Conservation (phyloP, 2,888 invertebrate species). For the Agriopis aurantiaria region DNA sequence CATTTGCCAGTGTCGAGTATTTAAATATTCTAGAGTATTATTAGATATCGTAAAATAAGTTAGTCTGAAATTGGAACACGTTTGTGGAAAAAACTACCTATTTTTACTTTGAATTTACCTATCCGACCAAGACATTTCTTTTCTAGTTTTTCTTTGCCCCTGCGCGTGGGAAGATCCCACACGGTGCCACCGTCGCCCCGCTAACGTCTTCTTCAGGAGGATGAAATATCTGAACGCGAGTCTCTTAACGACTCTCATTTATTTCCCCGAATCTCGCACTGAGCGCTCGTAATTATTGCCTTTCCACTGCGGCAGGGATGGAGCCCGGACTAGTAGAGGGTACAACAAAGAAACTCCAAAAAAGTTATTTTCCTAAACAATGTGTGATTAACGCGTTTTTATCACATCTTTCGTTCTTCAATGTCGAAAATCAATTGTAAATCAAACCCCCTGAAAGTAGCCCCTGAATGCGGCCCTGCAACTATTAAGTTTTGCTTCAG, state of each 20-base stretch:
- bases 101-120: not conserved
- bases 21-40: no score
- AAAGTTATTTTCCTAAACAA: not conserved
- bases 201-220: constrained; percentile 83
- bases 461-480: constrained; percentile 13
- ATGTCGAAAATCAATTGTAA: not conserved
- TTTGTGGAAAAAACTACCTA: no score
- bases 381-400: not conserved
- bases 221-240: constrained; percentile 84
- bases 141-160: constrained; percentile 60
- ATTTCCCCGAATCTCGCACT: constrained; percentile 84
- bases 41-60: no score
- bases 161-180: constrained; percentile 77
- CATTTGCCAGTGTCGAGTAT: no score
- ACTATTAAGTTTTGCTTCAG: constrained; percentile 84
- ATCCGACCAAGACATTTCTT: not conserved
- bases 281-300: constrained; percentile 83
- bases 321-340: not conserved
- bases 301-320: constrained; percentile 64
- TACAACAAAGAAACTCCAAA: not conserved
- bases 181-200: constrained; percentile 62
- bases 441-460: not conserved
- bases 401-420: not conserved
- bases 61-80: no score
- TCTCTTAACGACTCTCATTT: constrained; percentile 85